Evolutionary conservation across 2,888 invertebrate species (phyloP).

Genomic region (Philaethria dido): DNA sequence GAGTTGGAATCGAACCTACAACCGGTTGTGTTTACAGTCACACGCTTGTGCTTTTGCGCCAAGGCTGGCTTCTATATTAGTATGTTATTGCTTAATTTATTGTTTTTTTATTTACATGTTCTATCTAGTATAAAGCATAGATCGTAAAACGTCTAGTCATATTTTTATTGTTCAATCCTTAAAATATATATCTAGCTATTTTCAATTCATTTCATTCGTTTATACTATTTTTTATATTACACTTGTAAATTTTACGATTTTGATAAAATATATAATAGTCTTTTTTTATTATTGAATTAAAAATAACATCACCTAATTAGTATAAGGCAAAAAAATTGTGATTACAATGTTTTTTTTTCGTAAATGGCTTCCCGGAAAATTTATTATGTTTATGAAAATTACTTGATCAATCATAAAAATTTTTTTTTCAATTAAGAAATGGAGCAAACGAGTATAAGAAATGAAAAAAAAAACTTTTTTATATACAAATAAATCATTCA

Average conservation of each 20-base stretch:
- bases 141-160: not conserved
- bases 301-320: not conserved
- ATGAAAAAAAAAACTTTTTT: not conserved
- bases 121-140: not conserved
- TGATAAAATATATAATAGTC: too few relatives aligned
- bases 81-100: too few relatives aligned
- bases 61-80: too few relatives aligned
- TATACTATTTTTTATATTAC: too few relatives aligned
- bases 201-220: too few relatives aligned
- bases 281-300: too few relatives aligned
- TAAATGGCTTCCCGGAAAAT: not conserved
- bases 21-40: too few relatives aligned
- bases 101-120: too few relatives aligned
- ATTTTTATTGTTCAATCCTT: not conserved
- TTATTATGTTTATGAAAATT: not conserved
- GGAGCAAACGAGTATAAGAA: not conserved
- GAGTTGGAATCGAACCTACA: too few relatives aligned
- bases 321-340: not conserved
- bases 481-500: not conserved
- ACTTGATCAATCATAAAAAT: not conserved
- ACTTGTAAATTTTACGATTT: not conserved
- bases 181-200: not conserved
- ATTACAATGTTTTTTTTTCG: too few relatives aligned
- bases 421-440: not conserved
- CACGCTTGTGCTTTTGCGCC: too few relatives aligned